Conservation (phyloP, 2,888 invertebrate species). For the Stictocephala bisonia region DNA sequence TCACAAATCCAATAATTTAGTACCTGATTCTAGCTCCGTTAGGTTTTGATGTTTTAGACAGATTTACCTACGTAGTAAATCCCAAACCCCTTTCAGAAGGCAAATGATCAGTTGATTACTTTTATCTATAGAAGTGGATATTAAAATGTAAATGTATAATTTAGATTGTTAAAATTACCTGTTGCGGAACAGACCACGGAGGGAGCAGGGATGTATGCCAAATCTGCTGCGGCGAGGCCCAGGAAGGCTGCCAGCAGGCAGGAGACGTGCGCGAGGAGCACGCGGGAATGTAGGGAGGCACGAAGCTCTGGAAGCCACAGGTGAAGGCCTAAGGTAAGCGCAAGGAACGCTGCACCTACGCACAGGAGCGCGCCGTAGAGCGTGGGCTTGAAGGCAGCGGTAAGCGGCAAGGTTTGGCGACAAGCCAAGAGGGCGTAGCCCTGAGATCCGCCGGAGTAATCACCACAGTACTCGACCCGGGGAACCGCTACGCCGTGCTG, state of each 20-base stretch:
- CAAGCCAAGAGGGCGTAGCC: conserved; percentile 23
- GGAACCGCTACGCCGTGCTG: neutral
- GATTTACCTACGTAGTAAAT: too few species aligned
- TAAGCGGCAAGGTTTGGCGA: neutral
- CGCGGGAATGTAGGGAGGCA: conserved; percentile 51
- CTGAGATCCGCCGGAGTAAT: neutral
- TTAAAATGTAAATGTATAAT: too few species aligned
- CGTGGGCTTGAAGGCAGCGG: neutral
- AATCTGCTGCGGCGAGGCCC: conserved; percentile 48
- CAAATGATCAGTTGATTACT: too few species aligned
- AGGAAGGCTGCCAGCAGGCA: conserved; percentile 54
- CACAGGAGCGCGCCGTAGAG: conserved; percentile 52
- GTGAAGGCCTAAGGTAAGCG: conserved; percentile 53
- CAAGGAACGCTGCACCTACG: conserved; percentile 53
- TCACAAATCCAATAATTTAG: too few species aligned
- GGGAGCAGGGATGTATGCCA: conserved; percentile 33
- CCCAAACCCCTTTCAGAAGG: too few species aligned
- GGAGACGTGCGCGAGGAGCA: conserved; percentile 54
- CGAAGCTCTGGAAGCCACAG: conserved; percentile 53
- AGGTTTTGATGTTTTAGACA: too few species aligned
- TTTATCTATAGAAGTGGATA: too few species aligned
- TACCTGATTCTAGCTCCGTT: too few species aligned
- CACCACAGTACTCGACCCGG: conserved; percentile 34
- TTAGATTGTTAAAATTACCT: conserved; percentile 21
- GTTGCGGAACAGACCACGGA: conserved; percentile 15